These are phyloP conservation scores for Dissostichus mawsoni DNA, from an alignment of 2,113 vertebrate species.

Conservation along the genomic window DNA sequence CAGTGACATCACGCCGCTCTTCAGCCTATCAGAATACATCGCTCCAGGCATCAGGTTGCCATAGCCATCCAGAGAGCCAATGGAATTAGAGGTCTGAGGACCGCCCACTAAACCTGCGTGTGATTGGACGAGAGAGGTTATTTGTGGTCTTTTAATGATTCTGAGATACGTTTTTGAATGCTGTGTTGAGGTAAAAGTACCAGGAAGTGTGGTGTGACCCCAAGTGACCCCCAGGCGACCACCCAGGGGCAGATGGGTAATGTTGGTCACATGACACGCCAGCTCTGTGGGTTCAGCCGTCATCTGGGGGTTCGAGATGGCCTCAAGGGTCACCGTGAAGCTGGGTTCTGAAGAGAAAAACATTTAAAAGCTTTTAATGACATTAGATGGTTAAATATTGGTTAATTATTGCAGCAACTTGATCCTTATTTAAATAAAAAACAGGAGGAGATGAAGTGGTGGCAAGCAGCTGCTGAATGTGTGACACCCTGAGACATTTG, in stretches of 20 bases:
- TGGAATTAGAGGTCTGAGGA: slow-evolving; percentile 60
- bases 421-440: neutral
- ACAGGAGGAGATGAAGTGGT: neutral
- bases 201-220: slow-evolving; percentile 83
- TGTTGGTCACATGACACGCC: slow-evolving; percentile 84
- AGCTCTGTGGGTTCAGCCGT: slow-evolving; percentile 90
- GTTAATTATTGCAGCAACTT: too few relatives aligned
- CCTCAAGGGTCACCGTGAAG: slow-evolving; percentile 85
- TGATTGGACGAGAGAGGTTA: neutral
- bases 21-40: slow-evolving; percentile 81
- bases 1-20: slow-evolving; percentile 86
- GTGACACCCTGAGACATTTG: neutral
- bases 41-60: slow-evolving; percentile 85
- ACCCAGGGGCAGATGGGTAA: slow-evolving; percentile 62
- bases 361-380: slow-evolving; percentile 13
- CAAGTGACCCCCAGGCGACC: slow-evolving; percentile 87
- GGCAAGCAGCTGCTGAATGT: too few relatives aligned
- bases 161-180: neutral
- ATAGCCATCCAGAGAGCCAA: slow-evolving; percentile 87
- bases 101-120: slow-evolving; percentile 31
- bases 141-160: neutral
- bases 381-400: too few relatives aligned
- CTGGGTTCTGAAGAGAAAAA: slow-evolving; percentile 82
- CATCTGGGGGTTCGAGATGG: slow-evolving; percentile 81
- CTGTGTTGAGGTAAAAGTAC: slow-evolving; percentile 30